Evolutionary conservation across 2,888 invertebrate genomes (phyloP).

Genomic region (Willowsia nigromaculata): DNA sequence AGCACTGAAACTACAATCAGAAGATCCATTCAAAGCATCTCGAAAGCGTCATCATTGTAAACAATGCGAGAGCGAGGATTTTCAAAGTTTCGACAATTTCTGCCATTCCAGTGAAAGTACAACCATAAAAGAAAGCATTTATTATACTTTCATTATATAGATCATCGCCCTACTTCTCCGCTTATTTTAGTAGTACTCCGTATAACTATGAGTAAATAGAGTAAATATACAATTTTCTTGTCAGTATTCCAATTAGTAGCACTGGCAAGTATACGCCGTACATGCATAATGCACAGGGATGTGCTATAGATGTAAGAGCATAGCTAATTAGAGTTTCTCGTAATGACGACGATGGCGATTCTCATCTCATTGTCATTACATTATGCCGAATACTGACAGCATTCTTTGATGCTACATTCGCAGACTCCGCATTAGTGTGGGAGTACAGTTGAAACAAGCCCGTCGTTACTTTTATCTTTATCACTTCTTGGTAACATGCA

Average conservation of each 20-base stretch:
- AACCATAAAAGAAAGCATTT: slow-evolving; percentile 6
- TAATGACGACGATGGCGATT: background rate
- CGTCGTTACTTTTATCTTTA: too few species aligned
- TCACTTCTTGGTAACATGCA: too few species aligned
- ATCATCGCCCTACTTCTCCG: slow-evolving; percentile 15
- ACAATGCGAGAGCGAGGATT: background rate
- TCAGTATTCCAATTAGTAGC: too few species aligned
- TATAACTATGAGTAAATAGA: too few species aligned
- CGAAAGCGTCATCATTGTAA: background rate
- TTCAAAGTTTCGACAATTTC: slow-evolving; percentile 10
- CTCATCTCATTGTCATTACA: background rate
- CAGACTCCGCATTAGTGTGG: background rate
- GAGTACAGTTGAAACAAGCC: background rate
- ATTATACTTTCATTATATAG: background rate
- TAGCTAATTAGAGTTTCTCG: background rate
- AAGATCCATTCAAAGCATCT: background rate
- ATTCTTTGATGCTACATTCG: background rate
- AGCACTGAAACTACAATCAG: background rate
- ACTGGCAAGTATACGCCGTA: background rate
- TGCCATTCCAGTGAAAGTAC: background rate
- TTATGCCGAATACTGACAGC: background rate
- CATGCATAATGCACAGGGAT: too few species aligned
- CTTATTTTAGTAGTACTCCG: too few species aligned
- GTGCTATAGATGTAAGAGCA: background rate
- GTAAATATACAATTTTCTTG: too few species aligned